Evolutionary conservation across 2,113 vertebrate species (phyloP), one percentile per base, ranked within the genome.

Genomic region (Melospiza melodia): DNA sequence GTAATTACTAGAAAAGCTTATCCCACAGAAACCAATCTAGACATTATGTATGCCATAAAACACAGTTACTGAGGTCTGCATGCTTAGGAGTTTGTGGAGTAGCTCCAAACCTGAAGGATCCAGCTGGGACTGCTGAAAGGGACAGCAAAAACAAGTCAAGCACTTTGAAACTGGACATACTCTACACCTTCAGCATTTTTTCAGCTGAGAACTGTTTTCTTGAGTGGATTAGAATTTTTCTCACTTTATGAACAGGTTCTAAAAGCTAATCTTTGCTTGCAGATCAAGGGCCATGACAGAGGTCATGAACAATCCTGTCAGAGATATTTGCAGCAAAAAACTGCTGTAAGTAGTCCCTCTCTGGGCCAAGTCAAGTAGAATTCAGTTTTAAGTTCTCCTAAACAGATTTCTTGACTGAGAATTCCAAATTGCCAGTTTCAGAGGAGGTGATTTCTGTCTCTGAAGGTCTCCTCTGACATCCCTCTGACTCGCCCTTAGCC

Each of bases 1-100:
- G 71, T 91, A 87, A 76, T 91, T 81, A 76, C 54, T 49, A 93
- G 78, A 67, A 95, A 76, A 94, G 81, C 74, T 85, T 93, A 87
- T 80, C 43, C 59, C 55, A 76, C 63, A 93, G 84, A 93, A 94
- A 79, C 87, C 61, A 44, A 52, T 61, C 54, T 68, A 75, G 87
- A 35, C 30, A 15, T 18, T 10, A 79, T 27, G 14, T 54, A 76
- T 49, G 46, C 58, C 69, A 48, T 91, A 91, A 89, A 91, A 54
- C 31, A 87, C 0, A 17, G 62, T 66, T 83, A 79, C 71, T 10
- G 54, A 84, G 57, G 57, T 81, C 79, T 94, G 73, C 22, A 1
- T 88, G 37, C 80, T 63, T 78, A 48, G 59, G 66, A 88, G 67
- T 52, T 88, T 44, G 68, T 12, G 19, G 35, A 67, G 10, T 25